Conservation (phyloP, 2,113 vertebrate species). For the Calyptomena viridis region DNA sequence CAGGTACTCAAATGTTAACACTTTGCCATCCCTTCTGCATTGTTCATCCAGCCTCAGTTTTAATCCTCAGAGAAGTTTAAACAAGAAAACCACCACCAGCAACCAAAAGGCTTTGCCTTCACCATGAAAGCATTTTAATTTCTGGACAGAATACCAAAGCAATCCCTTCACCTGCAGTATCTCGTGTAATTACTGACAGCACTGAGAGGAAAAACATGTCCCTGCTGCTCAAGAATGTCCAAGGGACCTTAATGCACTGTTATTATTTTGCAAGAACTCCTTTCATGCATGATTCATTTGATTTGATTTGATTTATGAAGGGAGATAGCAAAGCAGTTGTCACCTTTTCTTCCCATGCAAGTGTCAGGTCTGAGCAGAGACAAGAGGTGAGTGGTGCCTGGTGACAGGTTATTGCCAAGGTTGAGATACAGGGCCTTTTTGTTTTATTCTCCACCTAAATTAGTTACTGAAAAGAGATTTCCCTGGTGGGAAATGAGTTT, state of each 20-base stretch:
- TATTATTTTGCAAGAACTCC: not conserved
- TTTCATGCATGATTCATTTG: not conserved
- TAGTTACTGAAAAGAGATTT: constrained; percentile 58
- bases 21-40: not conserved
- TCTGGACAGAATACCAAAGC: not conserved
- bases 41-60: not conserved
- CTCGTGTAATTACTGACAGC: not conserved
- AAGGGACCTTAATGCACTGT: not conserved
- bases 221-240: not conserved
- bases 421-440: constrained; percentile 40
- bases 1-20: not conserved
- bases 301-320: not conserved
- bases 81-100: not conserved
- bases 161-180: not conserved
- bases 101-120: not conserved
- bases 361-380: not conserved
- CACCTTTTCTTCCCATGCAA: not conserved
- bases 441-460: constrained; percentile 57
- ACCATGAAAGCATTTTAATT: not conserved
- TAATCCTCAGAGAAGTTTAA: not conserved
- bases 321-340: not conserved
- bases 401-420: constrained; percentile 15
- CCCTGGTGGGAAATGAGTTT: constrained; percentile 51
- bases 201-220: not conserved
- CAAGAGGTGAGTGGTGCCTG: not conserved